Evolutionary conservation across 2,113 vertebrate species (phyloP).

Genomic region (Cnemophilus loriae): DNA sequence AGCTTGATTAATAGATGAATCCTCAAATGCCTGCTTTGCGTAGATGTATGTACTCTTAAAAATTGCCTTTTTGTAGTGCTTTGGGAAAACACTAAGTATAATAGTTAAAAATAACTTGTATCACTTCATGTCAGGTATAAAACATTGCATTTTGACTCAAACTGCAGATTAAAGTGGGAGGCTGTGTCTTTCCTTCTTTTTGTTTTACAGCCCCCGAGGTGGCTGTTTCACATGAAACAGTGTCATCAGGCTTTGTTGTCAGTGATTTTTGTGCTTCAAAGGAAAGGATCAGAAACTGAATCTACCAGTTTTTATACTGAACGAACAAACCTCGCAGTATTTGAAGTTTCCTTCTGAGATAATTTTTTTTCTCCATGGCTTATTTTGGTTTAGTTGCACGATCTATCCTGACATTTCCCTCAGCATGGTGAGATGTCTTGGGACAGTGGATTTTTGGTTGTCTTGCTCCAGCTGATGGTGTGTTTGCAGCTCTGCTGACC

Average conservation of each 20-base stretch:
- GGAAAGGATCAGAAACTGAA: not conserved
- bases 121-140: not conserved
- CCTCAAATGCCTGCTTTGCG: not conserved
- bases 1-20: not conserved
- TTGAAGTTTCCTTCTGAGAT: not conserved
- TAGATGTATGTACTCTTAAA: not conserved
- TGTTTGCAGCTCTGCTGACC: not conserved
- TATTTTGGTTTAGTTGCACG: not conserved
- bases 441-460: not conserved
- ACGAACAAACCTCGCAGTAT: not conserved
- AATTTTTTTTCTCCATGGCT: not conserved
- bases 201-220: not conserved
- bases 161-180: not conserved
- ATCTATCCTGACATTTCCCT: fast-evolving
- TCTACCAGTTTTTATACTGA: not conserved
- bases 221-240: not conserved
- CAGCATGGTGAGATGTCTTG: not conserved
- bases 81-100: not conserved
- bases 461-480: not conserved
- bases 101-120: not conserved
- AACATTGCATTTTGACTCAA: not conserved
- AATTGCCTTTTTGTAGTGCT: not conserved
- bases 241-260: not conserved
- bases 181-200: not conserved
- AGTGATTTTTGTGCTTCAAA: not conserved